Conservation (phyloP, 2,113 vertebrate species). For the Psammodynastes pulverulentus region DNA sequence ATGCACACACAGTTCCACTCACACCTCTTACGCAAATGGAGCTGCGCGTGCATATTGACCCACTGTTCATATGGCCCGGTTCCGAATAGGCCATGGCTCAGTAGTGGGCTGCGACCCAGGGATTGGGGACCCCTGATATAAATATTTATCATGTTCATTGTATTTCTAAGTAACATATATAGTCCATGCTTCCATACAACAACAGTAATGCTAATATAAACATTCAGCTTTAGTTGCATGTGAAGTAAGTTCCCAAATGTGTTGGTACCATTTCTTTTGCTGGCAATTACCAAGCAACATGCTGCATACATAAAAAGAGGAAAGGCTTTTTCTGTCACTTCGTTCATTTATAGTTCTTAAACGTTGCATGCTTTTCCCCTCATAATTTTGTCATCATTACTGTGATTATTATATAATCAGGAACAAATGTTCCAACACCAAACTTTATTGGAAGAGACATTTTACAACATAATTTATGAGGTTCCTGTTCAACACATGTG, state of each 20-base stretch:
- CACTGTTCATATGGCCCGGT: neutral
- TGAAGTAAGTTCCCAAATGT: neutral
- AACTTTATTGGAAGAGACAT: constrained; percentile 33
- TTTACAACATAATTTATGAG: constrained; percentile 55
- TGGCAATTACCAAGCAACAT: neutral
- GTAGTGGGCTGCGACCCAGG: no score
- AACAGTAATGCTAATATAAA: neutral
- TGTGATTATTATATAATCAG: constrained; percentile 38
- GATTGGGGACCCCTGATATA: neutral
- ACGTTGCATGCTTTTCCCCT: neutral
- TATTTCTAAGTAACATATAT: neutral
- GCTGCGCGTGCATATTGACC: no score
- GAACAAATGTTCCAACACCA: constrained; percentile 35
- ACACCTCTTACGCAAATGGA: no score
- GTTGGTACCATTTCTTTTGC: neutral
- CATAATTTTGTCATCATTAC: neutral
- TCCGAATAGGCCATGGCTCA: neutral
- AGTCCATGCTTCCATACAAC: neutral
- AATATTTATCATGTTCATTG: neutral
- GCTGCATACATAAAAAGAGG: neutral
- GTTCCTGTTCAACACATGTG: constrained; percentile 23
- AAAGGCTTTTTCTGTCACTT: neutral
- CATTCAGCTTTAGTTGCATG: neutral
- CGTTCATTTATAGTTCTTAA: constrained; percentile 1
- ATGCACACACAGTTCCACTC: no score